Evolutionary conservation across 2,888 invertebrate species (phyloP).

Genomic region (Acleris laterana): DNA sequence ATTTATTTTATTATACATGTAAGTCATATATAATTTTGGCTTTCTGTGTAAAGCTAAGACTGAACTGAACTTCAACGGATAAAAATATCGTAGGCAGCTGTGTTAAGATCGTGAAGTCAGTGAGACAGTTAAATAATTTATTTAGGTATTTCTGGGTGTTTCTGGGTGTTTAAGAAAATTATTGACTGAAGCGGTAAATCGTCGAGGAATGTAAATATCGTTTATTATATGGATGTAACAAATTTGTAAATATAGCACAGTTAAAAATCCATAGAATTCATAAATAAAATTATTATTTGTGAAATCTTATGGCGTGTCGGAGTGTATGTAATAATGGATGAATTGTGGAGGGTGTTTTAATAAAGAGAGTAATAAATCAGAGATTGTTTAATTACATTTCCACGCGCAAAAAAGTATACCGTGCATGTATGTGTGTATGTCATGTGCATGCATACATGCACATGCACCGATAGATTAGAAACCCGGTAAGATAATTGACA

Average conservation of each 20-base stretch:
- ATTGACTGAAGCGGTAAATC: constrained; percentile 34
- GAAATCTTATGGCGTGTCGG: constrained; percentile 51
- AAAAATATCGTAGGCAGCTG: no score
- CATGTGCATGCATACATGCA: no score
- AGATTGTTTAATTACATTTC: constrained; percentile 42
- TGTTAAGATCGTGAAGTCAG: no score
- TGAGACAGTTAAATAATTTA: no score
- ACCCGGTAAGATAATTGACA: no score
- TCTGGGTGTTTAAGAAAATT: constrained; percentile 5
- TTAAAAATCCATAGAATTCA: constrained; percentile 16
- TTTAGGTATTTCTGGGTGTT: no score
- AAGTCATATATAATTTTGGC: no score
- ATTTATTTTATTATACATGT: background rate
- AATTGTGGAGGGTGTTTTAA: constrained; percentile 81
- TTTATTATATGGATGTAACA: constrained; percentile 26
- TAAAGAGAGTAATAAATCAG: constrained; percentile 73
- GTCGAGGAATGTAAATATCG: constrained; percentile 30
- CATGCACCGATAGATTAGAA: background rate
- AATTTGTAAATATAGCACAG: constrained; percentile 30
- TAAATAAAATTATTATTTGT: constrained; percentile 15
- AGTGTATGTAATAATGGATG: constrained; percentile 73
- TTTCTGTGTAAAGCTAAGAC: no score
- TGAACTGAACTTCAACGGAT: no score
- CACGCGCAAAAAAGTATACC: background rate
- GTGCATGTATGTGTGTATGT: no score